Conservation (phyloP, 2,797 vertebrate species). For the Macropodus opercularis region DNA sequence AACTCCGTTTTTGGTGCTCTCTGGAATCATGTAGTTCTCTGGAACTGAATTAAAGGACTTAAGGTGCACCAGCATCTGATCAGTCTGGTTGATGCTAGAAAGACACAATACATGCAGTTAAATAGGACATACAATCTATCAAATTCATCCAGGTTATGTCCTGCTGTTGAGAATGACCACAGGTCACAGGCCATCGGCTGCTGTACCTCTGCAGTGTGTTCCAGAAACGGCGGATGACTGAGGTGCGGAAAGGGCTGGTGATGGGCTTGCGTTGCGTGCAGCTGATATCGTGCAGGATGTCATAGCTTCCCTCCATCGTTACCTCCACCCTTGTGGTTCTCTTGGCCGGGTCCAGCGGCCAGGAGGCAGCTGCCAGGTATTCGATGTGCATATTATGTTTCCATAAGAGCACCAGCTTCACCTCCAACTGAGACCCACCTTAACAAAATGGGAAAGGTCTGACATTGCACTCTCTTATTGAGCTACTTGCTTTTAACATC, state of each 20-base stretch:
- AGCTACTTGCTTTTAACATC: neutral
- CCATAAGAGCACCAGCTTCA: constrained; percentile 95
- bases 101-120: constrained; percentile 3
- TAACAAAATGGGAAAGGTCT: neutral
- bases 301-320: constrained; percentile 98
- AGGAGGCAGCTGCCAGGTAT: constrained; percentile 90
- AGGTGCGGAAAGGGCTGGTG: constrained; percentile 94
- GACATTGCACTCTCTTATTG: neutral
- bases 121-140: neutral
- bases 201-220: constrained; percentile 95
- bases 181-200: neutral
- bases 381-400: constrained; percentile 99
- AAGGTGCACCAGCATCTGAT: constrained; percentile 98
- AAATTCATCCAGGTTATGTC: no score
- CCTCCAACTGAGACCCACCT: constrained; percentile 95
- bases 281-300: constrained; percentile 97
- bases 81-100: constrained; percentile 94
- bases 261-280: constrained; percentile 98
- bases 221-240: constrained; percentile 98
- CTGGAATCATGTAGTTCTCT: constrained; percentile 96
- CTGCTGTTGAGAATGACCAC: no score
- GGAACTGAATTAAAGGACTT: constrained; percentile 96
- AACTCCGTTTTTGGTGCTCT: constrained; percentile 98
- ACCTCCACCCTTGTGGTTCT: constrained; percentile 94
- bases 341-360: constrained; percentile 90